Evolutionary conservation across 2,888 invertebrate genomes (phyloP).

Genomic region (Pycnomerus fuliginosus): DNA sequence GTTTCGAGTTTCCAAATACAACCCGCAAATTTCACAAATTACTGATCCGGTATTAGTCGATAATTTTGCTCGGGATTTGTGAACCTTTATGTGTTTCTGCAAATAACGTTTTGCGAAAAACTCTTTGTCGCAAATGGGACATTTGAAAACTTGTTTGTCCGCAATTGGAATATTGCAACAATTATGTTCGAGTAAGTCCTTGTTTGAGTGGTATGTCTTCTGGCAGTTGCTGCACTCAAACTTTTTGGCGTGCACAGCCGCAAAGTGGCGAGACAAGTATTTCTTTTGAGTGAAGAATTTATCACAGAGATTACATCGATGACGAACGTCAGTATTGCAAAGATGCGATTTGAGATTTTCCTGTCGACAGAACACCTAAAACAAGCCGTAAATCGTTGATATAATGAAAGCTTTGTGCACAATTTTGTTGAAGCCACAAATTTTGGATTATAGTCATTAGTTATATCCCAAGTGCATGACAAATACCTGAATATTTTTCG

Average conservation of each 20-base stretch:
- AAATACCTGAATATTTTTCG: too few species aligned
- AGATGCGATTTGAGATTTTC: conserved; percentile 49
- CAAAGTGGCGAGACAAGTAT: conserved; percentile 53
- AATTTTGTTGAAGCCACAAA: too few species aligned
- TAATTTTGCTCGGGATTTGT: conserved; percentile 16
- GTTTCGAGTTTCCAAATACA: conserved; percentile 29
- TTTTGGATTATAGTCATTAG: too few species aligned
- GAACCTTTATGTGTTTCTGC: conserved; percentile 37
- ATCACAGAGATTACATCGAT: conserved; percentile 34
- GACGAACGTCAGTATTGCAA: conserved; percentile 38
- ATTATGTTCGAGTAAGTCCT: conserved; percentile 36
- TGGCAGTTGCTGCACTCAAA: conserved; percentile 38
- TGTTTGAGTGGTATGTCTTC: conserved; percentile 35
- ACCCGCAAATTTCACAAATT: conserved; percentile 37
- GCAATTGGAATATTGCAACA: conserved; percentile 32
- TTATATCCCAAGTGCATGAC: too few species aligned
- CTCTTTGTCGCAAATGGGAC: conserved; percentile 38
- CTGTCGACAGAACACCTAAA: conserved; percentile 52
- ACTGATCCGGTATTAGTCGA: neutral
- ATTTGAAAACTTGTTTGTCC: conserved; percentile 35
- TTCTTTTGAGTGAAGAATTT: conserved; percentile 53
- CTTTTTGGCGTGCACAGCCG: conserved; percentile 40
- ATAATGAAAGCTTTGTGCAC: too few species aligned
- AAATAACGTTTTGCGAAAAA: conserved; percentile 38
- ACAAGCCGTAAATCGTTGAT: conserved; percentile 16